Percentiles rank a stretch among this genome's conserved stretches.
Conservation (phyloP, 2,888 invertebrate species). For the Serripes groenlandicus region DNA sequence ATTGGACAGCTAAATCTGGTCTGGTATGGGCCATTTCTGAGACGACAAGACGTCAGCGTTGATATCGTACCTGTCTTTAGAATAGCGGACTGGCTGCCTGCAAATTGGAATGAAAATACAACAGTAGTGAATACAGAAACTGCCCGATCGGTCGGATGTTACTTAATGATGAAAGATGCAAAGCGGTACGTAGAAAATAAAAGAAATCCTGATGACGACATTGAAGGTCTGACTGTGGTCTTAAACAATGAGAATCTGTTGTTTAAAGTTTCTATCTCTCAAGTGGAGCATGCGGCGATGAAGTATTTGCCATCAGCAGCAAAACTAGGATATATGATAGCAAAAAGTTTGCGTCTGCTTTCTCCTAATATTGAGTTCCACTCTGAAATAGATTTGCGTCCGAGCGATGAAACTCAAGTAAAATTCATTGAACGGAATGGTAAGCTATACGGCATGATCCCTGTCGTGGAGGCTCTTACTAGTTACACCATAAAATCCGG, state of each 20-base stretch:
- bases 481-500: slow-evolving; percentile 37
- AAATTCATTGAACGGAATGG: neutral
- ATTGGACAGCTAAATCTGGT: slow-evolving; percentile 33
- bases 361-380: slow-evolving; percentile 24
- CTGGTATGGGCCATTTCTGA: slow-evolving; percentile 38
- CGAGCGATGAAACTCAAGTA: neutral
- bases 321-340: slow-evolving; percentile 39
- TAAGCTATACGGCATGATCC: neutral
- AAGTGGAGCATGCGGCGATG: slow-evolving; percentile 43
- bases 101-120: neutral
- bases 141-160: slow-evolving; percentile 22
- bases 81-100: slow-evolving; percentile 20
- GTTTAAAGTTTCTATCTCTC: slow-evolving; percentile 44
- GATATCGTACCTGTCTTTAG: slow-evolving; percentile 39
- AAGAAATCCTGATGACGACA: neutral
- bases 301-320: slow-evolving; percentile 19
- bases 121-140: neutral
- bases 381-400: neutral
- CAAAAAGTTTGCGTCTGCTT: slow-evolving; percentile 38
- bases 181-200: neutral
- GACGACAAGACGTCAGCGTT: slow-evolving; percentile 21
- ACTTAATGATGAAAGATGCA: slow-evolving; percentile 42
- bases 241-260: slow-evolving; percentile 1
- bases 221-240: neutral
- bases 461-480: slow-evolving; percentile 23